A percentile compares a stretch with the other conserved stretches of the same genome.
These are phyloP conservation scores for Drosophila santomea DNA, from an alignment of 1,140 invertebrate species.

Conservation along the genomic window DNA sequence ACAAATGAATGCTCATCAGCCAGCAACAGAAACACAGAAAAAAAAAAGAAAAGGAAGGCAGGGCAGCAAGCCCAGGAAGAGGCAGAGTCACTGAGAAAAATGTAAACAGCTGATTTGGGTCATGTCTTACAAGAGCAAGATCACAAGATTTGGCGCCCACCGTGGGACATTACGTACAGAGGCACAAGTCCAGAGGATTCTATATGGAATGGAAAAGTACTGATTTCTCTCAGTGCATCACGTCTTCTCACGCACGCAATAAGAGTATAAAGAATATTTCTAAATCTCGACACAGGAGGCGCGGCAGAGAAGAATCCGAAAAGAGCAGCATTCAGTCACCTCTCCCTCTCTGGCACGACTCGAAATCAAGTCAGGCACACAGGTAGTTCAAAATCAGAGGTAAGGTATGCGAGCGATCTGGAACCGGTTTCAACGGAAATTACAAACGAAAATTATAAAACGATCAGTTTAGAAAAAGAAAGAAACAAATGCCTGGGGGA, in stretches of 20 bases:
- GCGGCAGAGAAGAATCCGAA: constrained; percentile 33
- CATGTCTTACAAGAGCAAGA: not conserved
- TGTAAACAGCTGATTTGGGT: not conserved
- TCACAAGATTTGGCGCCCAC: not conserved
- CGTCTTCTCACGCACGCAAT: constrained; percentile 59
- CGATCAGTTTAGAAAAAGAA: constrained; percentile 80
- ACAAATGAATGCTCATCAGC: constrained; percentile 80
- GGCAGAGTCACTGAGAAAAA: constrained; percentile 40
- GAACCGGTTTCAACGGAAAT: constrained; percentile 84
- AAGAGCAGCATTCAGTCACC: constrained; percentile 33
- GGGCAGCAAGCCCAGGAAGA: constrained; percentile 37
- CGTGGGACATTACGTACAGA: not conserved
- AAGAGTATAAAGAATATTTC: constrained; percentile 74
- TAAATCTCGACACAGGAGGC: constrained; percentile 67
- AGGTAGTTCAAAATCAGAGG: constrained; percentile 69
- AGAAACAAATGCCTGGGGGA: constrained; percentile 29
- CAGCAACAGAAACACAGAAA: constrained; percentile 14
- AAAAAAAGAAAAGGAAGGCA: constrained; percentile 61
- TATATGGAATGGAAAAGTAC: too few species aligned
- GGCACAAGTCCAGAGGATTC: not conserved
- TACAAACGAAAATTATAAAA: constrained; percentile 84
- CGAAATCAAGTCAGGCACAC: constrained; percentile 51
- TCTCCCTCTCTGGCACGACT: constrained; percentile 16
- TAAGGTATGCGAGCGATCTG: constrained; percentile 78
- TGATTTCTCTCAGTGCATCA: constrained; percentile 8